phyloP scores from a whole-genome alignment of 2,113 vertebrate species.

The Buteo buteo region DNA sequence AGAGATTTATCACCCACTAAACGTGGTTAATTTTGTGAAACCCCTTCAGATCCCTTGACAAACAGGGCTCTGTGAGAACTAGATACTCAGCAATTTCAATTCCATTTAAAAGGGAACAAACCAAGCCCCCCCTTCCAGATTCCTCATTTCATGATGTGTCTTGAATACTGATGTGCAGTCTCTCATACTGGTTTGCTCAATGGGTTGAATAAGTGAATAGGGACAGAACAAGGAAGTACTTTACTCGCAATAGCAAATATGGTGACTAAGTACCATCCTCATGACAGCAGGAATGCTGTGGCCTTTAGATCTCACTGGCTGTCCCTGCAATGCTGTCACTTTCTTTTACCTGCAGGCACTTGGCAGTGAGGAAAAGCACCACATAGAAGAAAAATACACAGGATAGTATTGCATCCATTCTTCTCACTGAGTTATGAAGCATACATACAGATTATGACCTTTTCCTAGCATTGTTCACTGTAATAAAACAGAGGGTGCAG shows the following conservation, averaged over 20 bases:
- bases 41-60: background rate
- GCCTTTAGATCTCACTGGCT: background rate
- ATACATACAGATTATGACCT: background rate
- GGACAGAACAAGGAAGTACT: background rate
- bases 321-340: background rate
- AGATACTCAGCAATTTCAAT: background rate
- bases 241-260: background rate
- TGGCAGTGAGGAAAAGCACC: background rate
- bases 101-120: background rate
- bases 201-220: background rate
- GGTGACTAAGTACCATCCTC: background rate
- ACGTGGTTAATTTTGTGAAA: background rate
- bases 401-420: background rate
- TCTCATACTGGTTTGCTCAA: background rate
- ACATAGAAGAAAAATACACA: background rate
- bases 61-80: background rate
- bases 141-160: background rate
- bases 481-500: slow-evolving; percentile 8
- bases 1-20: background rate
- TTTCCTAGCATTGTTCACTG: background rate
- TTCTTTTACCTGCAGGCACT: slow-evolving; percentile 4
- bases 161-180: slow-evolving; percentile 21
- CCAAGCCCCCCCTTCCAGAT: background rate
- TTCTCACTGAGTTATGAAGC: background rate
- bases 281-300: background rate